Conservation (phyloP, 2,888 invertebrate species). For the Heliconius sara region DNA sequence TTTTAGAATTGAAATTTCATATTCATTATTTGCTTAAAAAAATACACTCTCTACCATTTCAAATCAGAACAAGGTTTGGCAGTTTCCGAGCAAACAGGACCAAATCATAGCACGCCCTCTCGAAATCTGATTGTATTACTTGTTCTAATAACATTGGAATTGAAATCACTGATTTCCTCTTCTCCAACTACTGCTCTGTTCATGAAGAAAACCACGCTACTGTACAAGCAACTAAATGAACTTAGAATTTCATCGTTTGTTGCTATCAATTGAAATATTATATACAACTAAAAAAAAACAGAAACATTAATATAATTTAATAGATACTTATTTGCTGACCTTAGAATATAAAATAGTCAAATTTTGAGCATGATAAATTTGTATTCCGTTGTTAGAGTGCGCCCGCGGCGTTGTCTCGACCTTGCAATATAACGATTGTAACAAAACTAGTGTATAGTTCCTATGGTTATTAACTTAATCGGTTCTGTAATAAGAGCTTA, state of each 20-base stretch:
- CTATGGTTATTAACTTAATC: constrained; percentile 47
- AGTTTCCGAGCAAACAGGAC: constrained; percentile 4
- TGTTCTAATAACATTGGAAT: constrained; percentile 11
- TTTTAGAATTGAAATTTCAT: background rate
- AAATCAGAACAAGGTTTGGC: background rate
- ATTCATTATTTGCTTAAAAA: constrained; percentile 1
- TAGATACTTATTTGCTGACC: constrained; percentile 34
- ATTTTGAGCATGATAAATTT: constrained; percentile 67
- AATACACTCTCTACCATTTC: background rate
- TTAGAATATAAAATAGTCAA: constrained; percentile 51
- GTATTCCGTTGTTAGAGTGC: constrained; percentile 59
- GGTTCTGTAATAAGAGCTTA: constrained; percentile 37
- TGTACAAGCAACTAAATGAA: background rate
- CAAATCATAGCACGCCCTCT: constrained; percentile 1
- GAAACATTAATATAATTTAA: constrained; percentile 26
- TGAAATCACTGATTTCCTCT: constrained; percentile 16
- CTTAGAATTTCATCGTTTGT: constrained; percentile 3
- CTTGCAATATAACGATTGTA: constrained; percentile 61
- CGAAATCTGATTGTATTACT: constrained; percentile 20
- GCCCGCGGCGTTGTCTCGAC: constrained; percentile 58
- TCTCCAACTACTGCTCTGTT: background rate
- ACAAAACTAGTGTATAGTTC: constrained; percentile 57
- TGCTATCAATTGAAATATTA: constrained; percentile 2
- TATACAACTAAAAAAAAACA: constrained; percentile 4
- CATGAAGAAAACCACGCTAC: background rate